Conservation (phyloP, 2,797 vertebrate genomes). For the Coluber constrictor region DNA sequence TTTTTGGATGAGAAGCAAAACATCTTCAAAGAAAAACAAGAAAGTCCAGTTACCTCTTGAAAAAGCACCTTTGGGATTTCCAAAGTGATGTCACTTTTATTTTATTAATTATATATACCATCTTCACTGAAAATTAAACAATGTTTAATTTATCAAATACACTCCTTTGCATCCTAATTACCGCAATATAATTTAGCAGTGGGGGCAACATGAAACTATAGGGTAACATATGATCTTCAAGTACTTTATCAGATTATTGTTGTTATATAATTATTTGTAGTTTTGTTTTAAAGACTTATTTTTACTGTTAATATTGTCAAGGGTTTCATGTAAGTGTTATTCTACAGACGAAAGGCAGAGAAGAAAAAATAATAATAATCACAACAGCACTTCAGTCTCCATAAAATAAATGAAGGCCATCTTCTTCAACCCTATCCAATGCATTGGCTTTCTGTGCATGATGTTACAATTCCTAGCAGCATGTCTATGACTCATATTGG, state of each 20-base stretch:
- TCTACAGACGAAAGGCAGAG: background rate
- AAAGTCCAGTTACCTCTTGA: background rate
- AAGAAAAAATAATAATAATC: background rate
- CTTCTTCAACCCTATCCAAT: background rate
- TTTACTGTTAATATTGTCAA: background rate
- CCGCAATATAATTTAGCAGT: background rate
- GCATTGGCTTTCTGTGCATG: background rate
- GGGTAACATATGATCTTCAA: background rate
- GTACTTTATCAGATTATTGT: background rate
- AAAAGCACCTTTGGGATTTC: background rate
- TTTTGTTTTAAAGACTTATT: background rate
- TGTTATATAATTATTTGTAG: background rate
- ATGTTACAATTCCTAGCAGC: background rate
- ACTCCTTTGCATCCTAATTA: background rate
- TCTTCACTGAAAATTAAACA: background rate
- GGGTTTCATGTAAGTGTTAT: background rate
- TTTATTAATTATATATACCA: background rate
- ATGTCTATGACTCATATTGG: background rate
- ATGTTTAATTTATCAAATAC: background rate
- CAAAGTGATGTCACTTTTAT: background rate
- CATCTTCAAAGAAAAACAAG: background rate
- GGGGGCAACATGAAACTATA: background rate
- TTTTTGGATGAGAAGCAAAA: background rate
- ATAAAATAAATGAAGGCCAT: background rate
- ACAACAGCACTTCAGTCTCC: background rate